phyloP scores from a whole-genome alignment of 92 coral and sea anemone species.

The Porites evermanni region DNA sequence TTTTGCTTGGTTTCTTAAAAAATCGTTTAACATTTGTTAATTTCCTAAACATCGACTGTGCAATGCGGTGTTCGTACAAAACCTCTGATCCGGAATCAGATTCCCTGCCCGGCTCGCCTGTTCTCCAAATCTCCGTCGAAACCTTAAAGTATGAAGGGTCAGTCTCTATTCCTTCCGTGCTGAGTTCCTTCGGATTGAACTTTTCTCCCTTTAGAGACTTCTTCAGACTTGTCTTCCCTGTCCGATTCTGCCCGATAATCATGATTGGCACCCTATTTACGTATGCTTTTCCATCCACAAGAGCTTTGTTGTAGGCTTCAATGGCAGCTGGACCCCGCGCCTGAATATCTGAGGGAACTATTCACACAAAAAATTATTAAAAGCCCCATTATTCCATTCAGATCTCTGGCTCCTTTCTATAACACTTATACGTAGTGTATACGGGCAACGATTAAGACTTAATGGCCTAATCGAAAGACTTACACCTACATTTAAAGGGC shows the following conservation, averaged over 20 bases:
- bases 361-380: too few relatives aligned
- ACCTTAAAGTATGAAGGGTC: not conserved
- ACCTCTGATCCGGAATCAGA: not conserved
- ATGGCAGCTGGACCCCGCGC: not conserved
- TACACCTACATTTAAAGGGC: too few relatives aligned
- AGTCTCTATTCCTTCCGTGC: constrained; percentile 2
- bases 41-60: not conserved
- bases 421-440: too few relatives aligned
- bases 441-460: too few relatives aligned
- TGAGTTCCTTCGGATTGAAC: not conserved
- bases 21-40: not conserved
- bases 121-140: not conserved
- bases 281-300: not conserved
- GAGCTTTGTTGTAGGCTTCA: not conserved
- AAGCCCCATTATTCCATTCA: too few relatives aligned
- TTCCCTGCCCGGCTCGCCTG: not conserved
- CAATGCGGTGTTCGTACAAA: not conserved
- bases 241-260: not conserved
- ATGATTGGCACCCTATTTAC: not conserved
- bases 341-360: not conserved
- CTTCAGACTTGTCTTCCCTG: constrained; percentile 1
- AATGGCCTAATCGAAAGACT: too few relatives aligned
- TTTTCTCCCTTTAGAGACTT: constrained; percentile 5
- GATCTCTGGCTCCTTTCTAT: too few relatives aligned
- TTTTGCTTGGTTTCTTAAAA: not conserved